Percentiles rank a stretch among this genome's conserved stretches.
phyloP scores from a whole-genome alignment of 2,888 invertebrate species.

The Adelphocoris suturalis region DNA sequence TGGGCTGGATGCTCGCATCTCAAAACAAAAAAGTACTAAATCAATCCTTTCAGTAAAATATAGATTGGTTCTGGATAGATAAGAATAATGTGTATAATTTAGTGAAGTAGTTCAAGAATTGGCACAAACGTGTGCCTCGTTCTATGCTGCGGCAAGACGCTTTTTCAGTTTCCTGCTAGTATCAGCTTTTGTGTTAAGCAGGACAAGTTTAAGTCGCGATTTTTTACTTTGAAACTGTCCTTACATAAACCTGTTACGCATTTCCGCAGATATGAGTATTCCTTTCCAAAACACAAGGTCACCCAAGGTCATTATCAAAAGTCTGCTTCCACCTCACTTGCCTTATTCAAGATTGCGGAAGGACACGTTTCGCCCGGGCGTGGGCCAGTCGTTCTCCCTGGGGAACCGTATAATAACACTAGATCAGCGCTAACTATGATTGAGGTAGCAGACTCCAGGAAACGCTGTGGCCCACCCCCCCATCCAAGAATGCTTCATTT shows the following conservation, averaged over 20 bases:
- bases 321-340: background rate
- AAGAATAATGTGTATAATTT: too few species aligned
- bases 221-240: too few species aligned
- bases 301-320: background rate
- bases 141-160: too few species aligned
- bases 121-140: too few species aligned
- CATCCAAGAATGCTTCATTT: background rate
- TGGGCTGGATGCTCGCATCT: too few species aligned
- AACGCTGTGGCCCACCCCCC: background rate
- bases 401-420: background rate
- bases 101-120: too few species aligned
- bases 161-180: too few species aligned
- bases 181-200: too few species aligned
- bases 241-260: background rate
- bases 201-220: too few species aligned
- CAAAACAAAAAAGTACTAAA: too few species aligned
- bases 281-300: constrained; percentile 12
- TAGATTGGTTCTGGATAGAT: too few species aligned
- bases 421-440: constrained; percentile 4
- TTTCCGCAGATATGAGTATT: background rate
- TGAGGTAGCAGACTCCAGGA: background rate
- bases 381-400: constrained; percentile 13
- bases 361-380: background rate
- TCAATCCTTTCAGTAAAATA: too few species aligned
- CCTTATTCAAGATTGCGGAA: background rate